These are phyloP conservation scores for Protobothrops flavoviridis DNA, from an alignment of 2,113 vertebrate species.

Conservation along the genomic window DNA sequence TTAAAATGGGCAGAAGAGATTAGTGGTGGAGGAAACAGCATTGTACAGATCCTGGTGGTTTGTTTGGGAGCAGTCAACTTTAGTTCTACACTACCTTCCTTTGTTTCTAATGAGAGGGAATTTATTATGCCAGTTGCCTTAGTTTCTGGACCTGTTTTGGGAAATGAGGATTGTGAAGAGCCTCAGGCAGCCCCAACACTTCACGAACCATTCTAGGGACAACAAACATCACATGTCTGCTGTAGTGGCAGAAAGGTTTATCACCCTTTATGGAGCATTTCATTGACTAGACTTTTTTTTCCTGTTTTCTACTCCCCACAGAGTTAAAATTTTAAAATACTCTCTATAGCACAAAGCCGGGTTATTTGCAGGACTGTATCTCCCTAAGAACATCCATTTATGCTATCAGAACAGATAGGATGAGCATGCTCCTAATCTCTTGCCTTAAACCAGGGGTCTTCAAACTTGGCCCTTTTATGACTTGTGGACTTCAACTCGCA, in stretches of 20 bases:
- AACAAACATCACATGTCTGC: neutral
- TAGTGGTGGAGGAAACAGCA: neutral
- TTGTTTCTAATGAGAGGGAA: neutral
- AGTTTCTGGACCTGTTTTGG: neutral
- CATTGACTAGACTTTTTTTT: neutral
- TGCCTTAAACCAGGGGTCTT: neutral
- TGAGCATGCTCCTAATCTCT: neutral
- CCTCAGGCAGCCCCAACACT: neutral
- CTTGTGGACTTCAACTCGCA: too few relatives aligned
- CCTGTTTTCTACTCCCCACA: neutral
- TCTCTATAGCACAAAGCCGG: neutral
- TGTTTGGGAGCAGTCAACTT: neutral
- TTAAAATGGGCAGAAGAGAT: neutral
- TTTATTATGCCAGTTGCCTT: neutral
- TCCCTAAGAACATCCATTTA: neutral
- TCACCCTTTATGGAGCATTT: neutral
- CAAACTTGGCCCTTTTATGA: too few relatives aligned
- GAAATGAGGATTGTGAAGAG: neutral
- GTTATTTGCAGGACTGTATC: neutral
- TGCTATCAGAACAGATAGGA: neutral
- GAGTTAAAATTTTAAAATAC: neutral
- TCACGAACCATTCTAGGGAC: neutral
- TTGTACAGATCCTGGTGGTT: neutral
- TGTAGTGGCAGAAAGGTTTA: neutral
- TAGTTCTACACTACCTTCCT: neutral